Conservation (phyloP, 2,113 vertebrate genomes). For the Fulica atra region DNA sequence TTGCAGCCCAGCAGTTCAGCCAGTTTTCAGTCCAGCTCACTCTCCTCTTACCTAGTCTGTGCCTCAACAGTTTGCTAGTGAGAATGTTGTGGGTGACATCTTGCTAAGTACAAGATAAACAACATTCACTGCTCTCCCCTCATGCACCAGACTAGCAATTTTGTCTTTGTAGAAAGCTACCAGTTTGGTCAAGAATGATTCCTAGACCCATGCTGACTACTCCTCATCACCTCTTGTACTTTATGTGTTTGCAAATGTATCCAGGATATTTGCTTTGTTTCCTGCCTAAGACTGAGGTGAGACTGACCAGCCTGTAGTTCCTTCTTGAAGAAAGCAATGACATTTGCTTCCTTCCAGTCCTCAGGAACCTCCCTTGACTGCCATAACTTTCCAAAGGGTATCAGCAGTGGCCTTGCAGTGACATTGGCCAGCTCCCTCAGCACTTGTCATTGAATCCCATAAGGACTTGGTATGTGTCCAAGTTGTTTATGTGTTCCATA, state of each 20-base stretch:
- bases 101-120: background rate
- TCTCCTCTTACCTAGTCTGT: background rate
- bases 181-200: background rate
- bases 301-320: accelerated
- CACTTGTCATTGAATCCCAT: background rate
- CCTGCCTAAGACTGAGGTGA: background rate
- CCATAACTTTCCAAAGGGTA: background rate
- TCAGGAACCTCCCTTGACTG: background rate
- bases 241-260: background rate
- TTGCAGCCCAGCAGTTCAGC: background rate
- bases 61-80: background rate
- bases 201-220: background rate
- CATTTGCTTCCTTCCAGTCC: background rate
- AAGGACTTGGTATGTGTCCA: background rate
- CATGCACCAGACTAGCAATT: background rate
- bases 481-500: background rate
- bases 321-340: background rate
- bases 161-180: background rate
- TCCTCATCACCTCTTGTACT: background rate
- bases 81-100: background rate
- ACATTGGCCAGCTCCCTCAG: background rate
- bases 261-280: background rate
- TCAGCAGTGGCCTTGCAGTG: background rate
- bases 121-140: background rate
- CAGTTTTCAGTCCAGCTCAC: background rate